A percentile compares a stretch with the other conserved stretches of the same genome.
These are phyloP conservation scores for Actenoides hombroni DNA, from an alignment of 2,113 vertebrate genomes.

Conservation along the genomic window DNA sequence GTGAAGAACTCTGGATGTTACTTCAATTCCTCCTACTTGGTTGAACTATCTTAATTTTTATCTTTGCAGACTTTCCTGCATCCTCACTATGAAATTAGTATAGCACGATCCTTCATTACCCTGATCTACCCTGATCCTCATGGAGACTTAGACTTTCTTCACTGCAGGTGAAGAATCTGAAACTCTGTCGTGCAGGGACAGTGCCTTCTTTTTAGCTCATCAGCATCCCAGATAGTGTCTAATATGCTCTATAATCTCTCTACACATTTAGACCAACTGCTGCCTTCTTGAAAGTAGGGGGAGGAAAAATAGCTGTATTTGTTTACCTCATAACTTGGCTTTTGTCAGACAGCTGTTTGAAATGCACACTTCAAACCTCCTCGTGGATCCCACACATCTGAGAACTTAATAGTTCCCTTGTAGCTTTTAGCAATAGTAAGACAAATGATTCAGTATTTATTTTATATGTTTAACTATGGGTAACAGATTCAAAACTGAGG, in stretches of 20 bases:
- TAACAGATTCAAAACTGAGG: neutral
- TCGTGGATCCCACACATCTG: neutral
- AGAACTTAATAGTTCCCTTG: neutral
- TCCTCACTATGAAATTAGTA: conserved; percentile 73
- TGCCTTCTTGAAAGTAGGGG: neutral
- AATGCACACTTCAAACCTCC: neutral
- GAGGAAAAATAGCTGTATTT: neutral
- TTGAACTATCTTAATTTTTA: neutral
- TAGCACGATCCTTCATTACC: conserved; percentile 75
- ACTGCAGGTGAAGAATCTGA: conserved; percentile 82
- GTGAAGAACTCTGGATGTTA: neutral
- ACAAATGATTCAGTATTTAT: neutral
- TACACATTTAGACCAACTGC: neutral
- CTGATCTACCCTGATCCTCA: conserved; percentile 71
- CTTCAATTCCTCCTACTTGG: neutral
- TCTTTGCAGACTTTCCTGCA: conserved; percentile 78
- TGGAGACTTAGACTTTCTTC: conserved; percentile 80
- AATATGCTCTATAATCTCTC: neutral
- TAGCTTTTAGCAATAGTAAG: neutral
- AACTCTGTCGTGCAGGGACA: conserved; percentile 81
- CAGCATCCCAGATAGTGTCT: conserved; percentile 79
- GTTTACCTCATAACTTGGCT: neutral
- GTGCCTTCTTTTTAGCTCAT: conserved; percentile 81
- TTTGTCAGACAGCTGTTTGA: neutral
- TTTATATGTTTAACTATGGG: neutral